These are phyloP conservation scores for Phylloscopus whistleri DNA, from an alignment of 2,113 vertebrate species.

Conservation along the genomic window DNA sequence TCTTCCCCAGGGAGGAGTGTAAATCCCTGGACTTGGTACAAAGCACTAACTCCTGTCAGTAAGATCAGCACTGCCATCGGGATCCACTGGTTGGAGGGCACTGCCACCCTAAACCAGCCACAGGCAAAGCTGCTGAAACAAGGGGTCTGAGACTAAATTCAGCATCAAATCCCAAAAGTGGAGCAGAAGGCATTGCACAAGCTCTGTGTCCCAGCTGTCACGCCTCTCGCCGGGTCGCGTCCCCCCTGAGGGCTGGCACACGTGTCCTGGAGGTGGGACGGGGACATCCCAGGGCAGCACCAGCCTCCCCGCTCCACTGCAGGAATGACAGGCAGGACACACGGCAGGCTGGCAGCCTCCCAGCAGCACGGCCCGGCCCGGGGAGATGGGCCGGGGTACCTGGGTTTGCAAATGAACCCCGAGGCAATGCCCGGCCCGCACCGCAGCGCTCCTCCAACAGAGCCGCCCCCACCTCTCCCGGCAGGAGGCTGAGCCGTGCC, in stretches of 20 bases:
- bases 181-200: not conserved
- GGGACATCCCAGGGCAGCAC: not conserved
- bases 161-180: not conserved
- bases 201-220: not conserved
- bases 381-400: not conserved
- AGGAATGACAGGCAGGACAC: not conserved
- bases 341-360: not conserved
- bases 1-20: not conserved
- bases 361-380: not conserved
- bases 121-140: not conserved
- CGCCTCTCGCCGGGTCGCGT: accelerated
- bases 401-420: not conserved
- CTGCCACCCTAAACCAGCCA: not conserved
- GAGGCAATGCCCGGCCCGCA: not conserved
- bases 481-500: slow-evolving; percentile 36
- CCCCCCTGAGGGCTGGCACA: not conserved
- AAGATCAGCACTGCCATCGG: accelerated
- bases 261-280: accelerated
- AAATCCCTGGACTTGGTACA: not conserved
- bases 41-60: accelerated
- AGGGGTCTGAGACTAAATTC: not conserved
- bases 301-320: not conserved
- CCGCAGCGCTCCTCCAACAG: not conserved
- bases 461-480: not conserved
- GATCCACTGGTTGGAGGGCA: accelerated